Conservation (phyloP, 1,140 invertebrate genomes). For the Zaprionus lachaisei region DNA sequence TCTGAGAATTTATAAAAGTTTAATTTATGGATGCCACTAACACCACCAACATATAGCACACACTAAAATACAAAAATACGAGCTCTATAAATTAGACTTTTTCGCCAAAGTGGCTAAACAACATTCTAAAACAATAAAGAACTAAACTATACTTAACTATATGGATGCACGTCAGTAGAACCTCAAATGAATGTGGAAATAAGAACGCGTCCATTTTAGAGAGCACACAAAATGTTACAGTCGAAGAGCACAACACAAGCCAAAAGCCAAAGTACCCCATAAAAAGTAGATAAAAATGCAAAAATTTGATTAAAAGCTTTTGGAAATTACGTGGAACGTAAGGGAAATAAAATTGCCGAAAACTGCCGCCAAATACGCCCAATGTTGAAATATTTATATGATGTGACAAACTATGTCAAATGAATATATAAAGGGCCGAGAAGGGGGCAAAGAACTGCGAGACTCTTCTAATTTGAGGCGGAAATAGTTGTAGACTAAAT, state of each 20-base stretch:
- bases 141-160: slow-evolving; percentile 47
- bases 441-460: not conserved
- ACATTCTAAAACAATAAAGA: slow-evolving; percentile 80
- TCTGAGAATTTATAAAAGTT: slow-evolving; percentile 23
- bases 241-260: slow-evolving; percentile 6
- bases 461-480: not conserved
- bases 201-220: slow-evolving; percentile 40
- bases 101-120: slow-evolving; percentile 71
- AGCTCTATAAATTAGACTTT: slow-evolving; percentile 71
- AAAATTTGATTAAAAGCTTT: slow-evolving; percentile 20
- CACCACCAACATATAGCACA: slow-evolving; percentile 52
- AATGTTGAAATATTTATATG: not conserved
- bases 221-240: slow-evolving; percentile 41
- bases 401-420: slow-evolving; percentile 13
- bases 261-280: slow-evolving; percentile 16
- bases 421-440: not conserved
- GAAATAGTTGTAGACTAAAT: not conserved
- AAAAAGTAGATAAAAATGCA: slow-evolving; percentile 14
- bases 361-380: slow-evolving; percentile 6
- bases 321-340: slow-evolving; percentile 6
- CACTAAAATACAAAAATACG: slow-evolving; percentile 48
- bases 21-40: slow-evolving; percentile 59
- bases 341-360: not conserved
- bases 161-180: slow-evolving; percentile 5
- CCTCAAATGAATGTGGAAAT: slow-evolving; percentile 62